Evolutionary conservation across 1,140 invertebrate species (phyloP).

Genomic region (Paraescarpia echinospica): DNA sequence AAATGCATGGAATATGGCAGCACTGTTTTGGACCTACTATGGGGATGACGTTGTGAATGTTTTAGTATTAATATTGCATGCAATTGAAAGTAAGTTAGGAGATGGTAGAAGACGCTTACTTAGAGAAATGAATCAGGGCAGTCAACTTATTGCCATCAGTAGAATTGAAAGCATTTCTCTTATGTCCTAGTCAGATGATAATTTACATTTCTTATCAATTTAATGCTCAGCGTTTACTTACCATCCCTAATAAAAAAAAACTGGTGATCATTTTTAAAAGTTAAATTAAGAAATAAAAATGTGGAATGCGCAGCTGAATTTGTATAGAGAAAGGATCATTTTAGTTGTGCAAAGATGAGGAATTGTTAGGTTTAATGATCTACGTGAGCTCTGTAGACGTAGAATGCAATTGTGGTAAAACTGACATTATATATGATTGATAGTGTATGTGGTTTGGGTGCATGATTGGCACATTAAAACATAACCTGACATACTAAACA

Average conservation of each 20-base stretch:
- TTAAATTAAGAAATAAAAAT: too few species aligned
- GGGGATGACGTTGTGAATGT: neutral
- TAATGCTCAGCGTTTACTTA: too few species aligned
- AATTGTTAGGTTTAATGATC: neutral
- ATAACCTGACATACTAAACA: neutral
- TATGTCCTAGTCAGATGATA: neutral
- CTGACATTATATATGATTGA: neutral
- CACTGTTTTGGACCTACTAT: neutral
- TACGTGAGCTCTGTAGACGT: neutral
- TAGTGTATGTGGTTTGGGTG: neutral
- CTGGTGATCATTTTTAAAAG: too few species aligned
- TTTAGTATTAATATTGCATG: slow-evolving; percentile 2
- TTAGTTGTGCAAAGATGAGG: neutral
- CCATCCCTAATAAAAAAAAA: too few species aligned
- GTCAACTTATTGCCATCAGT: neutral
- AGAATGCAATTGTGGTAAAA: neutral
- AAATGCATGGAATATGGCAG: neutral
- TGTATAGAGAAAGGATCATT: too few species aligned
- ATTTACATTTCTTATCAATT: neutral
- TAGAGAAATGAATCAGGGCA: neutral
- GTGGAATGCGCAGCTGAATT: neutral
- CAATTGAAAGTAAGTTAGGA: neutral
- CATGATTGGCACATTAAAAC: neutral
- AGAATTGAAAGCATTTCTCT: neutral
- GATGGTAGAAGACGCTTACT: neutral